Conservation (phyloP, 2,113 vertebrate genomes). For the Myotis lucifugus region DNA sequence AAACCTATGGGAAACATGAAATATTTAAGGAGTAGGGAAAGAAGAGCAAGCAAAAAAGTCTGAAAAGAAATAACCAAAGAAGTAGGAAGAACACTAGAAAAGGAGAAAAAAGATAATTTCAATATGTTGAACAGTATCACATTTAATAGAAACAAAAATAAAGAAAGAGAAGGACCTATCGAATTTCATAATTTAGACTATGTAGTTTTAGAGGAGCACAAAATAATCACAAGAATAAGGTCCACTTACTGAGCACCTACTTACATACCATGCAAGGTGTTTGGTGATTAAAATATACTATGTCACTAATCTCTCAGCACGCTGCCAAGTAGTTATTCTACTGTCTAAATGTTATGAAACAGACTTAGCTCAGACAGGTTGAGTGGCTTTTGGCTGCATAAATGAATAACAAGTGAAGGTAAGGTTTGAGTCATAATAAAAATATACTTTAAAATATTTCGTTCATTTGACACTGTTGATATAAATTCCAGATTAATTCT, state of each 20-base stretch:
- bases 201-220: not conserved
- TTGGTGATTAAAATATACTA: not conserved
- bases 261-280: not conserved
- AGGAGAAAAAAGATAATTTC: conserved; percentile 36
- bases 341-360: not conserved
- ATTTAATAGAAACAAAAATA: not conserved
- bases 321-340: not conserved
- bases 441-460: conserved; percentile 1
- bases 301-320: not conserved
- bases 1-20: not conserved
- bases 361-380: not conserved
- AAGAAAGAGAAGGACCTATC: not conserved
- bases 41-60: not conserved
- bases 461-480: not conserved
- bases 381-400: not conserved
- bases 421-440: not conserved
- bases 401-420: not conserved
- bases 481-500: conserved; percentile 19
- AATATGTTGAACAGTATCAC: not conserved
- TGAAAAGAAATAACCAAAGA: not conserved
- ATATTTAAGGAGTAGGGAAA: conserved; percentile 9
- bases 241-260: not conserved
- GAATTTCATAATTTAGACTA: not conserved
- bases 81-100: not conserved
- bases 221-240: not conserved